phyloP scores from a whole-genome alignment of 2,113 vertebrate genomes.

The Felis chaus region DNA sequence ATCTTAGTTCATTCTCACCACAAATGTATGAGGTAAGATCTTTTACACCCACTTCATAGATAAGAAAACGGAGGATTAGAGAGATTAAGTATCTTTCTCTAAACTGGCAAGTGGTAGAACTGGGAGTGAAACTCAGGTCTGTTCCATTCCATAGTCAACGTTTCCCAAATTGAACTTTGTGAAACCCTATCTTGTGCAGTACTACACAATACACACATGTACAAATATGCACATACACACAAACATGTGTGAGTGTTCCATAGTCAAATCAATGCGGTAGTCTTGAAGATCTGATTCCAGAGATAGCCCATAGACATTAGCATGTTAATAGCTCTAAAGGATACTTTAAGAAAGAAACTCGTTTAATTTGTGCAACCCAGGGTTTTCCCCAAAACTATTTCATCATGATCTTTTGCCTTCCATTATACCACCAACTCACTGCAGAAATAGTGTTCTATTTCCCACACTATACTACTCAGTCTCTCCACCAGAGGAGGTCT shows the following conservation, averaged over 20 bases:
- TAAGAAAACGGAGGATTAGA: conserved; percentile 1
- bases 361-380: not conserved
- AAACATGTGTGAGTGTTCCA: not conserved
- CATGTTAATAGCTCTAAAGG: not conserved
- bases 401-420: not conserved
- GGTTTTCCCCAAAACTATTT: not conserved
- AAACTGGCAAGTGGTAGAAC: not conserved
- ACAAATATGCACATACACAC: not conserved
- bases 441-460: conserved; percentile 2
- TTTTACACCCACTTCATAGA: not conserved
- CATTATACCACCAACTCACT: not conserved
- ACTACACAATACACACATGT: not conserved
- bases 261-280: not conserved
- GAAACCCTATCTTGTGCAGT: not conserved
- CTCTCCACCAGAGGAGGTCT: not conserved
- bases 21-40: not conserved
- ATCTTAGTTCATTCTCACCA: conserved; percentile 10
- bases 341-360: not conserved
- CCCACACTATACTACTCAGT: not conserved
- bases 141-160: not conserved
- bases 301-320: not conserved
- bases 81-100: not conserved
- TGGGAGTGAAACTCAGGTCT: not conserved
- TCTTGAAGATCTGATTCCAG: not conserved
- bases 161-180: not conserved